These are phyloP conservation scores for Anisognathus igniventris DNA, from an alignment of 2,797 vertebrate species.

Conservation along the genomic window DNA sequence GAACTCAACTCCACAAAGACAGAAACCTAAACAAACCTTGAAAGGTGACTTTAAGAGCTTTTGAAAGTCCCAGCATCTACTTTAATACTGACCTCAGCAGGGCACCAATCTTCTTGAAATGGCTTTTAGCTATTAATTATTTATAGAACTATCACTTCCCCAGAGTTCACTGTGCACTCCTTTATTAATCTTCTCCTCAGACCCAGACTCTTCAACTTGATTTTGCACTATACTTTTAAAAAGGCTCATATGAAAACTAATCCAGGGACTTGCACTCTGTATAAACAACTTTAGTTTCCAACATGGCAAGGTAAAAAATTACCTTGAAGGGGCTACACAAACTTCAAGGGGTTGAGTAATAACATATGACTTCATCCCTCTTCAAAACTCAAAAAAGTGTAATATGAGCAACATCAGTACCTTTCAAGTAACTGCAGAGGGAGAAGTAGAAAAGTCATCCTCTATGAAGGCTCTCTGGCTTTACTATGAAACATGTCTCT, in stretches of 20 bases:
- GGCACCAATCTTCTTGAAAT: slow-evolving; percentile 22
- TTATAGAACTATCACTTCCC: slow-evolving; percentile 38
- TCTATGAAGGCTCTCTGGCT: background rate
- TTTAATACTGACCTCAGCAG: slow-evolving; percentile 24
- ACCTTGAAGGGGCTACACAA: slow-evolving; percentile 40
- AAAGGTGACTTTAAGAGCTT: slow-evolving; percentile 40
- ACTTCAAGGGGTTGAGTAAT: slow-evolving; percentile 25
- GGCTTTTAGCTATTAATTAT: slow-evolving; percentile 55
- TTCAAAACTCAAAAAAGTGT: slow-evolving; percentile 9
- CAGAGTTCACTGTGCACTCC: background rate
- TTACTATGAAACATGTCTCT: background rate
- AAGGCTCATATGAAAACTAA: slow-evolving; percentile 38
- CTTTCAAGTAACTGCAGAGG: background rate
- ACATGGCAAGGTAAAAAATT: slow-evolving; percentile 29
- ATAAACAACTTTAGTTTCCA: slow-evolving; percentile 43
- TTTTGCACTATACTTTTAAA: slow-evolving; percentile 36
- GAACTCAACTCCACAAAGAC: slow-evolving; percentile 15
- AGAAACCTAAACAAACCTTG: slow-evolving; percentile 49
- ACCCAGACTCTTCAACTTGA: slow-evolving; percentile 11
- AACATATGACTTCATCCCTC: slow-evolving; percentile 9
- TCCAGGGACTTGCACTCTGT: slow-evolving; percentile 9
- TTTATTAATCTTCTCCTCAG: slow-evolving; percentile 38
- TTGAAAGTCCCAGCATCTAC: slow-evolving; percentile 26
- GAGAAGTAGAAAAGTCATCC: background rate
- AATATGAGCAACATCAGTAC: background rate